Conservation (phyloP, 2,888 invertebrate genomes). For the Cosmorhoe ocellata region DNA sequence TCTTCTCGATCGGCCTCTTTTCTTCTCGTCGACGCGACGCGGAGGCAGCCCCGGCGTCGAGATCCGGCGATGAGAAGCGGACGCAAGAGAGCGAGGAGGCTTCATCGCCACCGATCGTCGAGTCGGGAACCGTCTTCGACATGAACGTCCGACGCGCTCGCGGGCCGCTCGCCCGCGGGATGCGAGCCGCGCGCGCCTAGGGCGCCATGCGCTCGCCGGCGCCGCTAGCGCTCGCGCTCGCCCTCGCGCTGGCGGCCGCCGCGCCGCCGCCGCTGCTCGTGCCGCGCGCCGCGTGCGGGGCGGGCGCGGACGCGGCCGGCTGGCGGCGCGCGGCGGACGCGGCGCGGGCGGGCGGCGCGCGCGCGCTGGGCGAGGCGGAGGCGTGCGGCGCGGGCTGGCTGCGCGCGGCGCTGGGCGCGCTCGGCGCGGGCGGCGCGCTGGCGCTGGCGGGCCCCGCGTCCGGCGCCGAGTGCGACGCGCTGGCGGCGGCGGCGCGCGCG, state of each 20-base stretch:
- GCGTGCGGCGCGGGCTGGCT: conserved; percentile 54
- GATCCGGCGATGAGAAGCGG: too few relatives aligned
- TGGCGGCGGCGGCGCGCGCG: conserved; percentile 44
- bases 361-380: conserved; percentile 13
- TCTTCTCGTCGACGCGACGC: too few relatives aligned
- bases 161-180: too few relatives aligned
- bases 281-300: conserved; percentile 54
- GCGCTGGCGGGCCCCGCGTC: conserved; percentile 44
- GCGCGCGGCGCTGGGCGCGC: conserved; percentile 53
- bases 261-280: conserved; percentile 53
- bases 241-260: conserved; percentile 49
- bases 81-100: too few relatives aligned
- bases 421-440: conserved; percentile 42
- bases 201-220: conserved; percentile 33
- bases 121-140: too few relatives aligned
- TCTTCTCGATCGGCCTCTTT: too few relatives aligned
- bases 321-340: conserved; percentile 12
- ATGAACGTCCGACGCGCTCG: too few relatives aligned
- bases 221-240: conserved; percentile 24
- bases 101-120: too few relatives aligned
- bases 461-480: conserved; percentile 44
- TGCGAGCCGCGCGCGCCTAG: conserved; percentile 30
- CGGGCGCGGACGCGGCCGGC: conserved; percentile 37
- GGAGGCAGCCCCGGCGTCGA: too few relatives aligned
- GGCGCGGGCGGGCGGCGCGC: conserved; percentile 38